phyloP scores from a whole-genome alignment of 2,797 vertebrate species.

The Eulemur mongoz region DNA sequence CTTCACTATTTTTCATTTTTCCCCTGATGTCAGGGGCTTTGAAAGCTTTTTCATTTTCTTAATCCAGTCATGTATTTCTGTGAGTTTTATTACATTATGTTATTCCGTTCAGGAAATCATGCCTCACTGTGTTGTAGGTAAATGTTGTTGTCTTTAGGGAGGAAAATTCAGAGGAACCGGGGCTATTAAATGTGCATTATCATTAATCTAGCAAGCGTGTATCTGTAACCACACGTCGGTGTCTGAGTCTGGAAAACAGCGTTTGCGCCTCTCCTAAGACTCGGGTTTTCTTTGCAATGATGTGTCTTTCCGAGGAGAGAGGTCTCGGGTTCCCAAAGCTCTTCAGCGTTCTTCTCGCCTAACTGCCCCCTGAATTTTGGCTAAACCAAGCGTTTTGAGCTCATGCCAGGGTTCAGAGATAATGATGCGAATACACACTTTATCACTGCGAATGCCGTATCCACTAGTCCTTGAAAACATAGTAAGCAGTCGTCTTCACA shows the following conservation, averaged over 20 bases:
- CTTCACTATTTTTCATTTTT: neutral
- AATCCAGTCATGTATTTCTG: neutral
- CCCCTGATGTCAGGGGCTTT: neutral
- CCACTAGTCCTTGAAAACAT: neutral
- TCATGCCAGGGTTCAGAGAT: neutral
- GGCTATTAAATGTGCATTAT: neutral
- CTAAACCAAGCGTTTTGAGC: neutral
- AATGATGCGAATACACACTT: neutral
- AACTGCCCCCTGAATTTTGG: neutral
- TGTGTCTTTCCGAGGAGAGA: neutral
- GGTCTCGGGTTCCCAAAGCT: fast-evolving
- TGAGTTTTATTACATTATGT: neutral
- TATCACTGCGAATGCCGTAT: neutral
- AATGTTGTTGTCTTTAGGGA: neutral
- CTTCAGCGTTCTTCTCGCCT: neutral
- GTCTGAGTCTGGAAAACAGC: fast-evolving
- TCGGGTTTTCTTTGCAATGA: neutral
- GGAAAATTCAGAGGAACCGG: neutral
- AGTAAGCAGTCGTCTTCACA: neutral
- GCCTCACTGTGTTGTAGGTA: neutral
- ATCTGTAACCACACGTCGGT: fast-evolving
- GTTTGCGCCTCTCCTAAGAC: neutral
- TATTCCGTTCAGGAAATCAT: neutral
- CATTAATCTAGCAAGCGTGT: fast-evolving
- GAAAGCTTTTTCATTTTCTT: neutral